These are phyloP conservation scores for Lasioglossum figueresi DNA, from an alignment of 2,888 invertebrate genomes.

Conservation along the genomic window DNA sequence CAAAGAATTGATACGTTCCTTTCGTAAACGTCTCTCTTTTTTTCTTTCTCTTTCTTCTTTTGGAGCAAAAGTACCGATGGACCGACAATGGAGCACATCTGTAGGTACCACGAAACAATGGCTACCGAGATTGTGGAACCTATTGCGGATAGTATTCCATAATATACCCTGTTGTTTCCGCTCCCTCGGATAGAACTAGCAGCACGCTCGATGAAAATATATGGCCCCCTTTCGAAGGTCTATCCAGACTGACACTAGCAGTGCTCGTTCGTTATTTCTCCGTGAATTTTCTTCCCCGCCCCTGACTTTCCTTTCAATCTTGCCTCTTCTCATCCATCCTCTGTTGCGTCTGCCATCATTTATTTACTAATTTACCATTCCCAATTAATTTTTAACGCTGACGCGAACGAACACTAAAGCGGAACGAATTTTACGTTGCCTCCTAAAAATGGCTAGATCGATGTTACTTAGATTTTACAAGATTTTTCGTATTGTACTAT, in stretches of 20 bases:
- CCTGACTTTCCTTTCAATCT: constrained; percentile 4
- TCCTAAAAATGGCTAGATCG: neutral
- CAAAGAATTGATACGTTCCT: constrained; percentile 78
- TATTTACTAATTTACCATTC: neutral
- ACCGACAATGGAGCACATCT: constrained; percentile 79
- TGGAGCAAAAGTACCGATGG: constrained; percentile 71
- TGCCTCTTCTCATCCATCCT: neutral
- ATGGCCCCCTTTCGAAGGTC: constrained; percentile 58
- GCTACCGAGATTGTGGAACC: constrained; percentile 81
- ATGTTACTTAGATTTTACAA: neutral
- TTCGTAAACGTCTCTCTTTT: constrained; percentile 69
- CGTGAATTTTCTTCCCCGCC: constrained; percentile 13
- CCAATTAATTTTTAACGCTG: neutral
- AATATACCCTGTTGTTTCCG: constrained; percentile 82
- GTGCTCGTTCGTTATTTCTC: constrained; percentile 43
- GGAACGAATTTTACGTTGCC: neutral
- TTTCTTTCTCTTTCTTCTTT: constrained; percentile 54
- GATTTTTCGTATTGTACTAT: no score
- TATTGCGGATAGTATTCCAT: constrained; percentile 82
- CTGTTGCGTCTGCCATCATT: neutral
- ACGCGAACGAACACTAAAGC: neutral
- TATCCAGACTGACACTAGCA: constrained; percentile 53
- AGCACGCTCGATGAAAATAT: constrained; percentile 61
- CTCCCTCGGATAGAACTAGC: constrained; percentile 65
- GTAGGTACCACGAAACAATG: constrained; percentile 82